Percentiles rank a stretch among this genome's conserved stretches.
These are phyloP conservation scores for Notarius lentiginosus DNA, from an alignment of 2,113 vertebrate genomes.

Conservation along the genomic window DNA sequence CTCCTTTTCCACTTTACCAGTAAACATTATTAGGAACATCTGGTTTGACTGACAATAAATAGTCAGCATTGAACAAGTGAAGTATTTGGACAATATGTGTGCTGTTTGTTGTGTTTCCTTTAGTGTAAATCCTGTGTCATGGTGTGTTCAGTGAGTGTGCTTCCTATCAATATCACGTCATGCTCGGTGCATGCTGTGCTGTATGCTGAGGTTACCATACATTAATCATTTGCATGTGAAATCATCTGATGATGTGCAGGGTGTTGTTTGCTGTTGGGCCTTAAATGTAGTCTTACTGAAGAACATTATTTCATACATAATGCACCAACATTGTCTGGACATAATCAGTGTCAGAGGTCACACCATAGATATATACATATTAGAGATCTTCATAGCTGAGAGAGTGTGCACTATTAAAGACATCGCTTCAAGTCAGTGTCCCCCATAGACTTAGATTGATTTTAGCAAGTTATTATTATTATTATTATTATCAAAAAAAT, in stretches of 20 bases:
- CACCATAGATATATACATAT: conserved; percentile 4
- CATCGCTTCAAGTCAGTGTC: background rate
- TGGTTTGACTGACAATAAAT: conserved; percentile 17
- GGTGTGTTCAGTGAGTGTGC: conserved; percentile 59
- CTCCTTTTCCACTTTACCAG: conserved; percentile 18
- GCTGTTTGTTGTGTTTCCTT: conserved; percentile 54
- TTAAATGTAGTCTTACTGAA: conserved; percentile 24
- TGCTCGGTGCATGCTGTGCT: conserved; percentile 52
- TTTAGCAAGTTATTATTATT: background rate
- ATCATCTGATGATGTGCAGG: conserved; percentile 17
- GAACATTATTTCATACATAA: conserved; percentile 3
- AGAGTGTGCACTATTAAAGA: background rate
- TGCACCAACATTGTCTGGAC: conserved; percentile 13
- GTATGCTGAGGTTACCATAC: conserved; percentile 4
- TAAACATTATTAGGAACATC: conserved; percentile 28
- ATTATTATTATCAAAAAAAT: background rate
- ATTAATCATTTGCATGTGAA: conserved; percentile 38
- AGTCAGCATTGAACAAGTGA: conserved; percentile 36
- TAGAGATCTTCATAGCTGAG: too few relatives aligned
- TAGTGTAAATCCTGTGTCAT: conserved; percentile 56
- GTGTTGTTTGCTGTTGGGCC: conserved; percentile 21
- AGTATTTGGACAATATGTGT: conserved; percentile 50
- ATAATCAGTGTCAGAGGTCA: conserved; percentile 11
- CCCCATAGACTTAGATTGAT: background rate
- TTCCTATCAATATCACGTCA: conserved; percentile 46